These are phyloP conservation scores for Sarotherodon lohbergeri DNA, from an alignment of 2,113 vertebrate species.

Conservation along the genomic window DNA sequence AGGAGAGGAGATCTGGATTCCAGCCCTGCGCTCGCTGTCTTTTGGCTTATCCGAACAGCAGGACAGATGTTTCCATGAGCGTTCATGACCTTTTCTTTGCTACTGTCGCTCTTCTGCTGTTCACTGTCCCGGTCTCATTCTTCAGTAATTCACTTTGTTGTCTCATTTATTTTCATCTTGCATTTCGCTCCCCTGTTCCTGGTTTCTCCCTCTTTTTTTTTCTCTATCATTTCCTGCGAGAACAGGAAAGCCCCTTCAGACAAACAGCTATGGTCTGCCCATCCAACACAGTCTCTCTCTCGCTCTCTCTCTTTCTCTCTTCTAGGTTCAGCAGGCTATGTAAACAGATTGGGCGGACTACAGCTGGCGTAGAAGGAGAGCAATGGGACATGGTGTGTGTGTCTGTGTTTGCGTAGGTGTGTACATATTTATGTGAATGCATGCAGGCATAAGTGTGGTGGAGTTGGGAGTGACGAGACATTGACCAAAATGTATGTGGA, in stretches of 20 bases:
- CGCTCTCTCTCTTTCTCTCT: background rate
- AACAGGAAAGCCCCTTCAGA: constrained; percentile 54
- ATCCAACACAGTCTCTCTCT: constrained; percentile 7
- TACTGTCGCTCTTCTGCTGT: background rate
- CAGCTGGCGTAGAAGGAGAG: constrained; percentile 51
- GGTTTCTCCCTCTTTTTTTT: constrained; percentile 5
- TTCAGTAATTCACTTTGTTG: background rate
- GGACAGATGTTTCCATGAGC: constrained; percentile 14
- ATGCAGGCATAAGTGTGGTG: constrained; percentile 10
- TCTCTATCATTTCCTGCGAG: constrained; percentile 39
- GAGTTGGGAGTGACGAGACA: constrained; percentile 32
- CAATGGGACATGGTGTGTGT: constrained; percentile 40
- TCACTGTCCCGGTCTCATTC: background rate
- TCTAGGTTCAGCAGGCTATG: constrained; percentile 47
- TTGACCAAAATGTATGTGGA: constrained; percentile 22
- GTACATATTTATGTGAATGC: constrained; percentile 37
- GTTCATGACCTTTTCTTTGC: background rate
- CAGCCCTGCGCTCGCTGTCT: background rate
- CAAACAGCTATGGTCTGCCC: constrained; percentile 13
- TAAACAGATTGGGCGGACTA: constrained; percentile 59
- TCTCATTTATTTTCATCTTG: constrained; percentile 28
- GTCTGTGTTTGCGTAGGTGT: constrained; percentile 27
- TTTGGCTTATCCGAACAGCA: background rate
- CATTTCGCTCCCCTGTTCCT: background rate
- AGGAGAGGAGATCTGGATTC: background rate